These are phyloP conservation scores for Heptranchias perlo DNA, from an alignment of 2,113 vertebrate genomes.

Conservation along the genomic window DNA sequence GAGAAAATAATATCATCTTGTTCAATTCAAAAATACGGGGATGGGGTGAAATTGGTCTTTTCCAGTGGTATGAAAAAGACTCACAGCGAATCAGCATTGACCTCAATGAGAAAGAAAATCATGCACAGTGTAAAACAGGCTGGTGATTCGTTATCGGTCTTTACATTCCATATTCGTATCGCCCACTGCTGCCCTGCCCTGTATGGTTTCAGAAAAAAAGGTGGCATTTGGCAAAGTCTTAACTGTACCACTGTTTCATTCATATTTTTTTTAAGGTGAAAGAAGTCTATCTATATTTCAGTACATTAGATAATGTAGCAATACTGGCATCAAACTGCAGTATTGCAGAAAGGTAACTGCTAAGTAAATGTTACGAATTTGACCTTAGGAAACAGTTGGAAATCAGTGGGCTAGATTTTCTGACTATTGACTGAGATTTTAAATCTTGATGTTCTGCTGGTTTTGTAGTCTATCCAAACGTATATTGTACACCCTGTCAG, in stretches of 20 bases:
- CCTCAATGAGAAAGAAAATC: no score
- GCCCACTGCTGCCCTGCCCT: not conserved
- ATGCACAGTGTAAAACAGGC: no score
- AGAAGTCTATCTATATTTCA: not conserved
- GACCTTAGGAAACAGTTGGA: not conserved
- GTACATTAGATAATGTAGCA: not conserved
- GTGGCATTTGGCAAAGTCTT: not conserved
- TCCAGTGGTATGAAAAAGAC: not conserved
- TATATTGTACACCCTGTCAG: not conserved
- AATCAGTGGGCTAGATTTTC: not conserved
- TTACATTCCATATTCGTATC: not conserved
- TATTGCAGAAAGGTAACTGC: not conserved
- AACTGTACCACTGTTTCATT: not conserved
- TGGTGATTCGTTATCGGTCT: no score
- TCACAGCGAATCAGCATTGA: no score
- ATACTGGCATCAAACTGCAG: not conserved
- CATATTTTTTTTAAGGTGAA: not conserved
- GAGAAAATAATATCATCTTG: not conserved
- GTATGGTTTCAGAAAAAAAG: not conserved
- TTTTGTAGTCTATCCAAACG: not conserved
- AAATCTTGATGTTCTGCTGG: not conserved
- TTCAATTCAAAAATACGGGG: not conserved
- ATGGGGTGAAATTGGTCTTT: not conserved
- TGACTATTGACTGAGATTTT: not conserved
- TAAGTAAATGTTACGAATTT: not conserved